Evolutionary conservation across 30 jellyfish, hydroid and myxozoan species (phyloP).

Genomic region (Chironex yamaguchii): DNA sequence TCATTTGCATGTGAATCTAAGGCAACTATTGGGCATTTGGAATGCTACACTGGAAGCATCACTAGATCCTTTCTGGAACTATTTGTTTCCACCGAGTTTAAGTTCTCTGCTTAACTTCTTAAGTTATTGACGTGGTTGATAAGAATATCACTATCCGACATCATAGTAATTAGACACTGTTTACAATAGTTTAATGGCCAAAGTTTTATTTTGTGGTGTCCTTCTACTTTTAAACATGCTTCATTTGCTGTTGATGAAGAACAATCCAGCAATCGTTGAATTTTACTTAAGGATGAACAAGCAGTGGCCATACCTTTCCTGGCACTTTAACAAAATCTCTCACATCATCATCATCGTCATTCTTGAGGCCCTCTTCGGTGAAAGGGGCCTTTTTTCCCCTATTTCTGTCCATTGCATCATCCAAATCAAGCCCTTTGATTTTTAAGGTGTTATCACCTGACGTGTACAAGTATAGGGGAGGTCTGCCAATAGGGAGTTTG

Average conservation of each 20-base stretch:
- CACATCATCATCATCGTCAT: too few species aligned
- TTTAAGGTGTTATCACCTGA: too few species aligned
- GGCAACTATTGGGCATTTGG: neutral
- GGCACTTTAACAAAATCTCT: conserved; percentile 15
- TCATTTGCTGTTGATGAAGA: conserved; percentile 46
- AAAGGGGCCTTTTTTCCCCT: too few species aligned
- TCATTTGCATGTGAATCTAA: neutral
- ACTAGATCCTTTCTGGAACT: neutral
- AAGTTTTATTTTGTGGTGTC: conserved; percentile 21
- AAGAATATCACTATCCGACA: conserved; percentile 26
- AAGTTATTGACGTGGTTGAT: conserved; percentile 3
- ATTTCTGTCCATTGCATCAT: too few species aligned
- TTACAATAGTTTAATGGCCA: conserved; percentile 36
- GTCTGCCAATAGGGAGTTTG: too few species aligned
- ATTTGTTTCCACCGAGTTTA: neutral
- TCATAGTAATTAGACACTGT: conserved; percentile 3
- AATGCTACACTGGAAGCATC: neutral
- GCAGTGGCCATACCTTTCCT: conserved; percentile 41
- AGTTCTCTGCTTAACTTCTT: conserved; percentile 1
- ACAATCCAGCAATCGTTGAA: conserved; percentile 22
- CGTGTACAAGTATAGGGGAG: too few species aligned
- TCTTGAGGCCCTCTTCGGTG: too few species aligned
- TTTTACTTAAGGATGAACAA: conserved; percentile 32
- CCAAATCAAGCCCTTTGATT: too few species aligned
- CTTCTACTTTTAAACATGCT: conserved; percentile 42